Conservation (phyloP, 2,888 invertebrate species). For the Callosobruchus maculatus region DNA sequence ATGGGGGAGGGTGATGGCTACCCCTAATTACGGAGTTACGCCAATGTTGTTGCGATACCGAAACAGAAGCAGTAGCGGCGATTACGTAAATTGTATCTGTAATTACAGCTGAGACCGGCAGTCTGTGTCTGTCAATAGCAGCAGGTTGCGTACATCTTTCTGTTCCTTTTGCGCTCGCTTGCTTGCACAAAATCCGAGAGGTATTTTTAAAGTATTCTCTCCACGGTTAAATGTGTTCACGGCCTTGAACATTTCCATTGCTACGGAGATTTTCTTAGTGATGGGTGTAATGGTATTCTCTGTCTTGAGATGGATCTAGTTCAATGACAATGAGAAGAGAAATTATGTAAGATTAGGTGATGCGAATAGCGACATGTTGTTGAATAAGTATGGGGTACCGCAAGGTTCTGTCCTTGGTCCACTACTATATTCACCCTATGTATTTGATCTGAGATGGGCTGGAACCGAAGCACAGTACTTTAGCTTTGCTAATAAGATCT, state of each 20-base stretch:
- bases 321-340: too few species aligned
- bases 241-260: background rate
- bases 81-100: background rate
- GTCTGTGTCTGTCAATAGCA: background rate
- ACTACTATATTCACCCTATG: too few species aligned
- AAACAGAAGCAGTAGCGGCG: background rate
- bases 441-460: too few species aligned
- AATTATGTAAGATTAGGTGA: too few species aligned
- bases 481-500: too few species aligned
- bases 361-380: too few species aligned
- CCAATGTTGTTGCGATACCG: background rate
- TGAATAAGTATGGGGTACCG: too few species aligned
- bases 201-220: background rate
- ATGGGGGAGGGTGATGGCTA: too few species aligned
- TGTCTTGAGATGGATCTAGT: too few species aligned
- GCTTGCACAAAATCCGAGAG: background rate
- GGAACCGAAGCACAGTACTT: too few species aligned
- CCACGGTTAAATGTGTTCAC: background rate
- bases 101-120: background rate
- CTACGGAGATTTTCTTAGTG: background rate
- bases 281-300: background rate
- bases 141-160: background rate
- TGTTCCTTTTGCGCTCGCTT: background rate
- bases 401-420: too few species aligned
- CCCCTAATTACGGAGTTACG: too few species aligned